Base-by-base conservation (phyloP, 2,797 vertebrate species). In the Galago senegalensis region DNA sequence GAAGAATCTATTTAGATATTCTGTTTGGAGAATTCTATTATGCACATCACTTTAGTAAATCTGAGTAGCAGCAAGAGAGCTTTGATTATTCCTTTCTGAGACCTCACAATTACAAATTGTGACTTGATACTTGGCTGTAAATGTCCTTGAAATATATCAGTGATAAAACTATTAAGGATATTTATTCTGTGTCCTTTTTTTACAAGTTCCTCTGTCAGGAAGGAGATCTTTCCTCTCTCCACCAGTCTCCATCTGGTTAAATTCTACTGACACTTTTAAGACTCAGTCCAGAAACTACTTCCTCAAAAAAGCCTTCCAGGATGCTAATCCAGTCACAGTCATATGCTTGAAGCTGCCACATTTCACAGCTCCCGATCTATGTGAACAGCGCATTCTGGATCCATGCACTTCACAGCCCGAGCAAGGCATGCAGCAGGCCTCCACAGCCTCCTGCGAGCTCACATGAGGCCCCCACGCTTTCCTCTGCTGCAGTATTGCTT, bases 181-280 rank as follows among this genome's bases (percentile, higher is more conserved):
- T 80, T 89, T 67, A 75, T 20, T 94, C 12, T 80, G 3, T 16
- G 14, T 25, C 49, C 49, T 53, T 53, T 53, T 31, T 72, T 65
- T 27, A 34, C 1, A 49, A 58, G 6, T 80, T 84, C 46, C 25
- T 89, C 43, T 86, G 34, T 58, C 23, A 46, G 27, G 29, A 90
- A 49, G 34, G 27, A 81, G 37, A 56, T 49, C 25, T 34, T 16
- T 11, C 20, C 23, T 81, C 21, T 53, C 40, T n/a, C 43, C 69
- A 11, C 10, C 40, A 16, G 43, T 43, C 53, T 53, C 61, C 17
- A 0, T 65, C 23, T 90, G 65, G 29, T 34, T 92, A 79, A 91
- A 94, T 85, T 83, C 60, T 86, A 3, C 18, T 60, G 69, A 89
- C 25, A 37, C 13, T 75, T 89, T 65, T 34, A 86, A 87, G 58